Evolutionary conservation across 2,888 invertebrate genomes (phyloP), one percentile per base, ranked within the genome.

Genomic region (Chirona hameri): DNA sequence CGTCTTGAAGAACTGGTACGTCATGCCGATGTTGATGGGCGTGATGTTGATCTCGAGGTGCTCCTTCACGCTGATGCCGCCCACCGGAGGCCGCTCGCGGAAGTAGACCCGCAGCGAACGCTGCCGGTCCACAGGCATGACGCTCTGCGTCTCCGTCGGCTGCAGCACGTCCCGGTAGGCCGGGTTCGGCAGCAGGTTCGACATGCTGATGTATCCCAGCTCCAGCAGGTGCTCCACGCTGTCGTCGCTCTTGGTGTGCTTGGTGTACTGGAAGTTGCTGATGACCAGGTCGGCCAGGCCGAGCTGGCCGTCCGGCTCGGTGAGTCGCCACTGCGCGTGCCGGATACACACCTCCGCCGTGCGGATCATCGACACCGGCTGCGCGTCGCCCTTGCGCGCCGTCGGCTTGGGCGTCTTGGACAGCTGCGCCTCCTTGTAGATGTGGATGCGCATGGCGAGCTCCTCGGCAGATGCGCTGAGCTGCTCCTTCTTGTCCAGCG

Each of bases 21-120:
- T 98, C 83, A 98, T 87, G 92, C 95, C 94, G 87, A 96, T 95
- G 1, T 94, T 93, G 84, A 99, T 92, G 15, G 99, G 98, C 24
- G 97, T 96, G 79, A 99, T 94, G 89, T 98, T 98, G 85, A 99
- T 97, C 90, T 99, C 99, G 88, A 99, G 98, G 89, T 98, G 98
- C 87, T 99, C 99, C 88, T 99, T 99, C 24, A 99, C 97, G 0
- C 97, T 95, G 86, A 99, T 99, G 4, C 99, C 99, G n/a, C 98
- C 98, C 12, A 99, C 99, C 0, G 97, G 98, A 80, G 97, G 96
- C 85, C 95, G 94, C 89, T 99, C 99, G 84, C 98, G 91, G 86
- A 99, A 98, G 89, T 98, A 96, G 81, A 99, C 94, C 84, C 99
- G 91, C 85, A 99, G 89, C 31, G 98, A 96, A 87, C 97, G 93